Percentiles rank a stretch among this genome's conserved stretches.
Conservation (phyloP, 2,797 vertebrate genomes). For the Potorous gilbertii region DNA sequence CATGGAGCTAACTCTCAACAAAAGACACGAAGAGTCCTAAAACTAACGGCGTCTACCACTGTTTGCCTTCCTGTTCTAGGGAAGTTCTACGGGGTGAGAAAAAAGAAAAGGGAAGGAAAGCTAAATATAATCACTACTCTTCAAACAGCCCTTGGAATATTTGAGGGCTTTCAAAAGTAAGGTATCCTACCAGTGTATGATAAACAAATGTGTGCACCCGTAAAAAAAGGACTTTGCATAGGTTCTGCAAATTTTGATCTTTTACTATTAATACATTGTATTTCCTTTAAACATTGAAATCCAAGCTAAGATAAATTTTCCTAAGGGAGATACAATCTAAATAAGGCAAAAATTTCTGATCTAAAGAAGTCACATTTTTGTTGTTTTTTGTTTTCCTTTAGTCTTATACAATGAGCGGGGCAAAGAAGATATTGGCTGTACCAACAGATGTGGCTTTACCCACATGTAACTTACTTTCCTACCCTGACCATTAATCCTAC, state of each 20-base stretch:
- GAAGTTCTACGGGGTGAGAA: constrained; percentile 20
- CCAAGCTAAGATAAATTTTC: background rate
- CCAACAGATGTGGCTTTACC: background rate
- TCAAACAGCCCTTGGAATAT: background rate
- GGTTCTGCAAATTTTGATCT: background rate
- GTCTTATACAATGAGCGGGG: background rate
- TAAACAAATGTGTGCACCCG: background rate
- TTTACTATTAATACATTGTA: background rate
- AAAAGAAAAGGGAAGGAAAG: background rate
- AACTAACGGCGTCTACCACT: background rate
- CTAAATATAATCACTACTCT: background rate
- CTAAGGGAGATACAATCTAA: background rate
- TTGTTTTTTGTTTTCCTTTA: background rate
- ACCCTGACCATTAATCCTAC: background rate
- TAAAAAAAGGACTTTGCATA: background rate
- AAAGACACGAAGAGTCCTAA: constrained; percentile 21
- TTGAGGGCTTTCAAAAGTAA: background rate
- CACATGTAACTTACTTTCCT: background rate
- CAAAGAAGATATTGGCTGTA: background rate
- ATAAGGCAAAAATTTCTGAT: background rate
- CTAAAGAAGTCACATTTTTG: background rate
- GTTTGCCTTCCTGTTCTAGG: background rate
- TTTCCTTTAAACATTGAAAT: background rate
- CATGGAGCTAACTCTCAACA: constrained; percentile 8
- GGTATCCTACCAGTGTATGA: background rate